Evolutionary conservation across 1,140 invertebrate species (phyloP).

Genomic region (Adelges cooleyi): DNA sequence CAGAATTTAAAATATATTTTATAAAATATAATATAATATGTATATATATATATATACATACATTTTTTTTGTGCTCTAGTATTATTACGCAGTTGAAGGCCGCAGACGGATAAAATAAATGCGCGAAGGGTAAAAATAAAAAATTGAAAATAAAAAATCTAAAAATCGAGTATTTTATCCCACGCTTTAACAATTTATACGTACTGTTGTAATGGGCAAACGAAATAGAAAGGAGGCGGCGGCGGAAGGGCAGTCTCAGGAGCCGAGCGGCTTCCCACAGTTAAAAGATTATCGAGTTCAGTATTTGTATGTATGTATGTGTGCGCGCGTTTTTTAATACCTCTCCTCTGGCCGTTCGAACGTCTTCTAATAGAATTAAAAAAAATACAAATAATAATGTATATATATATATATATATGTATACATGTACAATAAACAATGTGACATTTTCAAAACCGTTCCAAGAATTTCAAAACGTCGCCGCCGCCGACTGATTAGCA

Average conservation of each 20-base stretch:
- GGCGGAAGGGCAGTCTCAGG: not conserved
- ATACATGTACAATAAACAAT: constrained; percentile 15
- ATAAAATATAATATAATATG: no score
- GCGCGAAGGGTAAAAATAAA: no score
- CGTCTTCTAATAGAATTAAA: not conserved
- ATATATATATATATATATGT: not conserved
- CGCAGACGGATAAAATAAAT: no score
- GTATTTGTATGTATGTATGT: no score
- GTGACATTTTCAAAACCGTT: constrained; percentile 26
- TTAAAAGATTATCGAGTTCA: constrained; percentile 22
- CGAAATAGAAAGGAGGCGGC: not conserved
- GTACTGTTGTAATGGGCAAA: not conserved
- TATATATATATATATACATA: no score
- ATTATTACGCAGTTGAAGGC: no score
- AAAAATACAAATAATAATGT: not conserved
- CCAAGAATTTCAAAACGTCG: constrained; percentile 23
- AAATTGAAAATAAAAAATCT: no score
- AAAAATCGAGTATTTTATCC: constrained; percentile 15
- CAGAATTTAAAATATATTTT: no score
- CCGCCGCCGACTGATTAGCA: constrained; percentile 23
- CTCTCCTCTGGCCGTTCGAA: not conserved
- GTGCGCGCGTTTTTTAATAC: not conserved
- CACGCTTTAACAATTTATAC: constrained; percentile 18
- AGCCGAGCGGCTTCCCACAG: constrained; percentile 19
- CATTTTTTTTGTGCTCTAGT: no score